Percentiles rank a stretch among this genome's conserved stretches.
Conservation (phyloP, 2,888 invertebrate species). For the Tribolium freemani region DNA sequence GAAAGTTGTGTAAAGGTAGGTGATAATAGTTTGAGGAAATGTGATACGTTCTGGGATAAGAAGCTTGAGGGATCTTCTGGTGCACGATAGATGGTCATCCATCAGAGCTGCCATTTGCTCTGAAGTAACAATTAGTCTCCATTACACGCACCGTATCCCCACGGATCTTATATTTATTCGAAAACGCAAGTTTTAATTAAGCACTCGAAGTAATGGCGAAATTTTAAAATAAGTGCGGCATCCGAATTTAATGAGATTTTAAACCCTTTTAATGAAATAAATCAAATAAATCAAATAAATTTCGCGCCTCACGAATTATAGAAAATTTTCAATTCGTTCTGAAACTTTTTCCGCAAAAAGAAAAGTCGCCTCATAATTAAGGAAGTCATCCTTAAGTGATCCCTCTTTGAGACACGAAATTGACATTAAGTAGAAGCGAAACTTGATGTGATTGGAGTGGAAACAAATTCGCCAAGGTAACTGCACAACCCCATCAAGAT, state of each 20-base stretch:
- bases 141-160: constrained; percentile 51
- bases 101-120: constrained; percentile 52
- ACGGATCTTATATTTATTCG: constrained; percentile 15
- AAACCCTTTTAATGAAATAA: constrained; percentile 40
- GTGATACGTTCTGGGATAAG: constrained; percentile 28
- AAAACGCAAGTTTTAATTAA: constrained; percentile 29
- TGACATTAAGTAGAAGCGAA: constrained; percentile 48
- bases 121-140: constrained; percentile 56
- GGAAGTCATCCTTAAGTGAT: constrained; percentile 47
- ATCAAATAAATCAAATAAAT: constrained; percentile 37
- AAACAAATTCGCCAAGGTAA: constrained; percentile 40
- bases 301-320: constrained; percentile 20
- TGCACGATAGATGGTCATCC: constrained; percentile 52
- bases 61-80: constrained; percentile 13
- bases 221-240: constrained; percentile 29
- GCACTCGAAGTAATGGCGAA: constrained; percentile 11
- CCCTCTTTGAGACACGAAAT: constrained; percentile 45
- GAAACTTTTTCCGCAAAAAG: constrained; percentile 22
- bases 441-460: constrained; percentile 48
- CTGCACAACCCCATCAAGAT: constrained; percentile 33
- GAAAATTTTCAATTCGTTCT: constrained; percentile 27
- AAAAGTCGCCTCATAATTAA: constrained; percentile 44
- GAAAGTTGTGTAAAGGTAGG: constrained; percentile 23
- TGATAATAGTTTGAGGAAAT: constrained; percentile 36
- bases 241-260: constrained; percentile 36